These are phyloP conservation scores for Rynchops niger DNA, from an alignment of 2,113 vertebrate genomes.

Conservation along the genomic window DNA sequence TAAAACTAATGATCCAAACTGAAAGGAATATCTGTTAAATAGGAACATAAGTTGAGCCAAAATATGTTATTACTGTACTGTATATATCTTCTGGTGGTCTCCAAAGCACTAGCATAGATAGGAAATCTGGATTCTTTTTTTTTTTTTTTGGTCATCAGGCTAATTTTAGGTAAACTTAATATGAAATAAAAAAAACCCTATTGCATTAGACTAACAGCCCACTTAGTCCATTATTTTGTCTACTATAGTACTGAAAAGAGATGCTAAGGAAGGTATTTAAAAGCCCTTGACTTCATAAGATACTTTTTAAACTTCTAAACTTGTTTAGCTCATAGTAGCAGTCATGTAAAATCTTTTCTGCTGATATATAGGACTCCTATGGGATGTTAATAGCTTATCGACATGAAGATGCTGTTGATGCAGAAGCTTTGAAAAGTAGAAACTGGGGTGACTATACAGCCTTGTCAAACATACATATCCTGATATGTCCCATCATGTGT, in stretches of 20 bases:
- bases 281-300: neutral
- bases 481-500: neutral
- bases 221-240: neutral
- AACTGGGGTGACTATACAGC: neutral
- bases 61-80: neutral
- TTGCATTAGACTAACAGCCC: neutral
- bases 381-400: neutral
- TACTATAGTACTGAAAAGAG: neutral
- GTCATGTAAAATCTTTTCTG: neutral
- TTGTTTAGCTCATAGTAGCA: neutral
- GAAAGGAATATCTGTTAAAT: neutral
- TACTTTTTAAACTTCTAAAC: neutral
- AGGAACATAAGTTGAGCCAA: neutral
- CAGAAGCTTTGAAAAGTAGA: neutral
- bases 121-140: neutral
- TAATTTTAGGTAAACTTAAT: neutral
- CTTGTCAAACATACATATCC: neutral
- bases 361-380: neutral
- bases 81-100: neutral
- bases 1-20: neutral
- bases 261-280: neutral
- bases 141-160: neutral
- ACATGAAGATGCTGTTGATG: neutral
- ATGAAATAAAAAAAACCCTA: neutral
- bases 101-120: neutral